phyloP scores from a whole-genome alignment of 2,797 vertebrate species.

The Semaprochilodus insignis region DNA sequence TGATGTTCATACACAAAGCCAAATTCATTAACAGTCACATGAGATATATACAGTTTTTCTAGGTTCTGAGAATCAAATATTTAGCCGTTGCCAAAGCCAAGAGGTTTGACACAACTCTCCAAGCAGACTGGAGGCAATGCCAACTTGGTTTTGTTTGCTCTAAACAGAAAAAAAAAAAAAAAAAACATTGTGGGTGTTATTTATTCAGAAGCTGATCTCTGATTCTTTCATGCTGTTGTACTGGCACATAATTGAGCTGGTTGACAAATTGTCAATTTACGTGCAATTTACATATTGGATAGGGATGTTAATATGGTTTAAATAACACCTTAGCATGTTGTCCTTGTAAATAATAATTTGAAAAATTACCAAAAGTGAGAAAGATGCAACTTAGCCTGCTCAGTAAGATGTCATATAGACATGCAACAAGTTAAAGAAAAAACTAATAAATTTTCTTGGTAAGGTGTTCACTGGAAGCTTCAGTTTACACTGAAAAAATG shows the following conservation, averaged over 20 bases:
- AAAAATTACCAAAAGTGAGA: too few species aligned
- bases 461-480: too few species aligned
- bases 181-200: background rate
- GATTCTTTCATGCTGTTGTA: conserved; percentile 28
- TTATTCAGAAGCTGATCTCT: conserved; percentile 32
- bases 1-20: background rate
- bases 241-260: conserved; percentile 17
- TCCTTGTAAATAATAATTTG: background rate
- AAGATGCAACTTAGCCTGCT: too few species aligned
- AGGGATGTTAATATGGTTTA: too few species aligned
- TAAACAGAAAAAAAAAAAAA: background rate
- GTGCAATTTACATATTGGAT: background rate
- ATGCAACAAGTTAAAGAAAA: too few species aligned
- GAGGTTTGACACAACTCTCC: background rate
- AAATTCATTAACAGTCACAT: background rate
- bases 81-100: background rate
- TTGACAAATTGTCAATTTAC: conserved; percentile 30
- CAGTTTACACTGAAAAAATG: too few species aligned
- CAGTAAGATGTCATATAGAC: too few species aligned
- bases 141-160: background rate
- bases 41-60: too few species aligned
- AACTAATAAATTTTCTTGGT: too few species aligned
- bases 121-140: background rate
- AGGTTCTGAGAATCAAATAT: background rate
- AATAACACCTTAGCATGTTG: background rate